Percentiles rank a stretch among this genome's conserved stretches.
These are phyloP conservation scores for Porphyrio hochstetteri DNA, from an alignment of 2,113 vertebrate species.

Conservation along the genomic window DNA sequence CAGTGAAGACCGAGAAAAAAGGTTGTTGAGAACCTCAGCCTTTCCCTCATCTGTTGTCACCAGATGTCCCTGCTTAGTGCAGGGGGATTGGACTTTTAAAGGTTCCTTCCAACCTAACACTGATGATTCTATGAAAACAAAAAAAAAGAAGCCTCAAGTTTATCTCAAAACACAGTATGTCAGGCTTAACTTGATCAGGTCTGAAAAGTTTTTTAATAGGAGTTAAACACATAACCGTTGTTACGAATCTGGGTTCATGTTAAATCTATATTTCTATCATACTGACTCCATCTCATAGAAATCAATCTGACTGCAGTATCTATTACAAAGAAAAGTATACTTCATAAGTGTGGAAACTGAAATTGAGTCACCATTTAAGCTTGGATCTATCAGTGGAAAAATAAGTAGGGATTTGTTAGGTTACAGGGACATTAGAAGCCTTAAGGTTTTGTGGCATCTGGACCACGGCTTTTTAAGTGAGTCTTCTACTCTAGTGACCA, in stretches of 20 bases:
- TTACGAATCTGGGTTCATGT: background rate
- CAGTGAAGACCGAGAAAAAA: too few relatives aligned
- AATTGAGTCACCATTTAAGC: background rate
- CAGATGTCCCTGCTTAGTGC: too few relatives aligned
- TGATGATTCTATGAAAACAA: too few relatives aligned
- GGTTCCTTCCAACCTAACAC: too few relatives aligned
- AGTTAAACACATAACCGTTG: background rate
- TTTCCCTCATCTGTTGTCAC: too few relatives aligned
- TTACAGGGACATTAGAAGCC: background rate
- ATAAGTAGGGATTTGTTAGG: background rate
- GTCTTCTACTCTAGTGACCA: background rate
- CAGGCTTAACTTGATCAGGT: background rate
- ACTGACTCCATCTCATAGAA: background rate
- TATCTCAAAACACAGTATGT: background rate
- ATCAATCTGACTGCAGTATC: background rate
- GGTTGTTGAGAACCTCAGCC: too few relatives aligned
- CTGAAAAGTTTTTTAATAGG: background rate
- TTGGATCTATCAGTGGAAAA: background rate
- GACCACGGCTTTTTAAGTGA: background rate
- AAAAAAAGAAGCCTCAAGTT: background rate
- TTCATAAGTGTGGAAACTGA: background rate
- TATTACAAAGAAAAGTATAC: background rate
- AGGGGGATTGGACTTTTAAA: too few relatives aligned
- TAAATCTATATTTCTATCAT: background rate
- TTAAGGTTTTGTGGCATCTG: background rate